phyloP scores from a whole-genome alignment of 2,113 vertebrate species.

The Phalacrocorax aristotelis region DNA sequence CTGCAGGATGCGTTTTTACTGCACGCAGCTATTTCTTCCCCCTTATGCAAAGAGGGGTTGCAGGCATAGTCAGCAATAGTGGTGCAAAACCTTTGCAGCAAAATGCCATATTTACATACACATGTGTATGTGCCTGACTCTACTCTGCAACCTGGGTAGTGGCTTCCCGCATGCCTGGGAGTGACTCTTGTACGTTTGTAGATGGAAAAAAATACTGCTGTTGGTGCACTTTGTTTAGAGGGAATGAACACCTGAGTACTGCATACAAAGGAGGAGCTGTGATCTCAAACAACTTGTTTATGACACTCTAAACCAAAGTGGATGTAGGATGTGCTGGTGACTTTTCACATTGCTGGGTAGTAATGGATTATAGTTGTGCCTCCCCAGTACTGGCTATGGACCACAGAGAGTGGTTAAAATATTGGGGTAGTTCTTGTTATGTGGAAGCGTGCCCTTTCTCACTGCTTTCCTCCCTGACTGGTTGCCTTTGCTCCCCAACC shows the following conservation, averaged over 20 bases:
- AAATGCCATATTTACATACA: neutral
- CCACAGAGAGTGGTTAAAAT: neutral
- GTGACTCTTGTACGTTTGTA: neutral
- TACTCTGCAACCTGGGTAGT: neutral
- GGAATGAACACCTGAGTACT: neutral
- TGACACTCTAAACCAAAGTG: neutral
- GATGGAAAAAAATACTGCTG: neutral
- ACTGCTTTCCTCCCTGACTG: rapidly evolving
- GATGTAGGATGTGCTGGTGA: neutral
- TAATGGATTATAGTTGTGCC: neutral
- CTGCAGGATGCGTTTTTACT: neutral
- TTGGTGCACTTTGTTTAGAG: rapidly evolving
- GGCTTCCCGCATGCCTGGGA: neutral
- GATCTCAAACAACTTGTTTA: neutral
- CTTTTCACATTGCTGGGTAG: neutral
- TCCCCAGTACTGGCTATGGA: neutral
- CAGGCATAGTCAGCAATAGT: rapidly evolving
- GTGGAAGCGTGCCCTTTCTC: neutral
- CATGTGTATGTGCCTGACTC: neutral
- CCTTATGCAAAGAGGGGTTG: neutral
- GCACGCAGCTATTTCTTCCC: rapidly evolving
- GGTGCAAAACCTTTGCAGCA: rapidly evolving
- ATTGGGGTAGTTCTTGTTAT: neutral
- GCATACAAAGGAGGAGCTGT: neutral
- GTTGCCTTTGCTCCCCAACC: neutral